Evolutionary conservation across 2,113 vertebrate genomes (phyloP).

Genomic region (Lophura nycthemera): DNA sequence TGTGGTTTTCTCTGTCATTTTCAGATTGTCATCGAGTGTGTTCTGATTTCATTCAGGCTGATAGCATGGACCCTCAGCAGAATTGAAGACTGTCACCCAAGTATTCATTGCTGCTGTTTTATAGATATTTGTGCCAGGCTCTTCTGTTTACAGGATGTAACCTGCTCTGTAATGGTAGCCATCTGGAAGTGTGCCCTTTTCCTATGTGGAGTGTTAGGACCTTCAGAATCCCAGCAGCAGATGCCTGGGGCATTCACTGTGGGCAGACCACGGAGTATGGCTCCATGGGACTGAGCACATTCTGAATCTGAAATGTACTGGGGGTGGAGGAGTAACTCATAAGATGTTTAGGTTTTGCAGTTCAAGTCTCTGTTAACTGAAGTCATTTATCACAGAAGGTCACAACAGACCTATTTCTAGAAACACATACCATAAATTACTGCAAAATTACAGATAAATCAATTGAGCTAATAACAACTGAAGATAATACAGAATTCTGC

Average conservation of each 20-base stretch:
- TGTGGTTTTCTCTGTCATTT: neutral
- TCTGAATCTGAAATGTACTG: neutral
- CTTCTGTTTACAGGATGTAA: neutral
- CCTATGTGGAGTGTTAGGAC: neutral
- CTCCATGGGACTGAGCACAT: neutral
- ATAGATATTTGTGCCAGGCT: neutral
- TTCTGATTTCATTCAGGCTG: neutral
- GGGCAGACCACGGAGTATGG: neutral
- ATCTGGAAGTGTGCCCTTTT: neutral
- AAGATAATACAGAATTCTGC: neutral
- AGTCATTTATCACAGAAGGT: neutral
- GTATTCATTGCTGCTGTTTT: neutral
- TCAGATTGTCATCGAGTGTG: neutral
- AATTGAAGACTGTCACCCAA: neutral
- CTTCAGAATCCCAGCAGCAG: neutral
- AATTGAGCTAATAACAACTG: neutral
- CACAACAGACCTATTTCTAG: neutral
- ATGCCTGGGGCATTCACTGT: neutral
- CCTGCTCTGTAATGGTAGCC: neutral
- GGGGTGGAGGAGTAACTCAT: neutral
- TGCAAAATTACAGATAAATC: neutral
- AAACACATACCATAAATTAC: neutral
- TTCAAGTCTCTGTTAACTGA: neutral
- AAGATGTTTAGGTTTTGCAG: neutral
- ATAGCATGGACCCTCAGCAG: neutral